phyloP scores from a whole-genome alignment of 2,888 invertebrate genomes.

The Zonitis immaculata region DNA sequence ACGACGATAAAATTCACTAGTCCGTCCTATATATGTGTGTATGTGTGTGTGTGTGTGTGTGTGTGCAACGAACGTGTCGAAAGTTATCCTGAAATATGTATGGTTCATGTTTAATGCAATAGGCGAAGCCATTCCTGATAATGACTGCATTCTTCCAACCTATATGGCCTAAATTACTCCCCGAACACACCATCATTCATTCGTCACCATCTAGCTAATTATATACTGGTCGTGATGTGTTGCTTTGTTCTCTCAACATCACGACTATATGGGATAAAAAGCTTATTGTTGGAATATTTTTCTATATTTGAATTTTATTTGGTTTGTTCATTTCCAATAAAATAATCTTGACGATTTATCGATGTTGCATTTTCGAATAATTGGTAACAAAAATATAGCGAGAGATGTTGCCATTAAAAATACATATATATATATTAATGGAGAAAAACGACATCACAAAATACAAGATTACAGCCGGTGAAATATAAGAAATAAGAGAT shows the following conservation, averaged over 20 bases:
- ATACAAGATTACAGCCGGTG: constrained; percentile 14
- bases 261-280: neutral
- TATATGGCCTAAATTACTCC: constrained; percentile 37
- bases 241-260: neutral
- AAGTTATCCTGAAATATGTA: constrained; percentile 42
- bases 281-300: neutral
- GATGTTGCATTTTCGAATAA: neutral
- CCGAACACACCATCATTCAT: constrained; percentile 37
- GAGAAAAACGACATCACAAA: constrained; percentile 12
- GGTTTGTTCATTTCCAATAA: neutral
- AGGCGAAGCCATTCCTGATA: constrained; percentile 39
- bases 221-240: constrained; percentile 8
- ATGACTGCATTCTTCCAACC: constrained; percentile 42
- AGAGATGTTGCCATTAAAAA: neutral
- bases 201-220: constrained; percentile 23
- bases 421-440: too few relatives aligned
- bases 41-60: too few relatives aligned
- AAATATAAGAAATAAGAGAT: constrained; percentile 19
- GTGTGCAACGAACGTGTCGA: constrained; percentile 37
- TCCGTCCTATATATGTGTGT: too few relatives aligned
- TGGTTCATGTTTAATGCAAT: constrained; percentile 45
- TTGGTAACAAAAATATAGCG: neutral
- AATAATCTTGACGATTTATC: neutral
- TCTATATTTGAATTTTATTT: neutral
- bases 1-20: constrained; percentile 34